Evolutionary conservation across 2,113 vertebrate species (phyloP).

Genomic region (Onychorhynchus coronatus): DNA sequence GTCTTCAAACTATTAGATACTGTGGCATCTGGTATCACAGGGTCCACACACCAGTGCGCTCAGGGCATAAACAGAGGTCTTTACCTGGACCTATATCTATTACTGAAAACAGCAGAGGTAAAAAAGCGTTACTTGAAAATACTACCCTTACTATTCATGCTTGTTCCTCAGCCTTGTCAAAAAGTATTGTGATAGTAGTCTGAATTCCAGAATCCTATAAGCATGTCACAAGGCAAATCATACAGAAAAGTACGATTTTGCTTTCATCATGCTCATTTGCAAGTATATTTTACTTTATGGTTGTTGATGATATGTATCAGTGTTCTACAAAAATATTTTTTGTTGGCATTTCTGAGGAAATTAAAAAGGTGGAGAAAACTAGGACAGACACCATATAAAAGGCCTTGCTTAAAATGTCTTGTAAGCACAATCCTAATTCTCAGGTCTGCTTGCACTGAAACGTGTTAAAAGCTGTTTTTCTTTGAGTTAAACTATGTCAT

Average conservation of each 20-base stretch:
- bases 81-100: background rate
- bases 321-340: background rate
- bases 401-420: fast-evolving
- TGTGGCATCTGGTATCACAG: background rate
- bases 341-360: background rate
- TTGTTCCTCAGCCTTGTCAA: background rate
- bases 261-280: background rate
- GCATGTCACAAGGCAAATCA: background rate
- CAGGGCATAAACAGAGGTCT: background rate
- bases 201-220: background rate
- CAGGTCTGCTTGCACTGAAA: background rate
- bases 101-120: background rate
- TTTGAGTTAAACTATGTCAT: background rate
- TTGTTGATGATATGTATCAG: background rate
- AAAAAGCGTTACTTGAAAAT: background rate
- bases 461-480: background rate
- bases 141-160: background rate
- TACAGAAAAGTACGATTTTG: background rate
- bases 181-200: background rate
- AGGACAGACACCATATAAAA: background rate
- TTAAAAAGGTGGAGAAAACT: background rate
- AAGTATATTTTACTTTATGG: background rate
- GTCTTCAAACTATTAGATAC: background rate
- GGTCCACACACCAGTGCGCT: background rate
- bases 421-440: background rate